Percentiles rank a stretch among this genome's conserved stretches.
These are phyloP conservation scores for Amphimallon solstitiale DNA, from an alignment of 2,888 invertebrate species.

Conservation along the genomic window DNA sequence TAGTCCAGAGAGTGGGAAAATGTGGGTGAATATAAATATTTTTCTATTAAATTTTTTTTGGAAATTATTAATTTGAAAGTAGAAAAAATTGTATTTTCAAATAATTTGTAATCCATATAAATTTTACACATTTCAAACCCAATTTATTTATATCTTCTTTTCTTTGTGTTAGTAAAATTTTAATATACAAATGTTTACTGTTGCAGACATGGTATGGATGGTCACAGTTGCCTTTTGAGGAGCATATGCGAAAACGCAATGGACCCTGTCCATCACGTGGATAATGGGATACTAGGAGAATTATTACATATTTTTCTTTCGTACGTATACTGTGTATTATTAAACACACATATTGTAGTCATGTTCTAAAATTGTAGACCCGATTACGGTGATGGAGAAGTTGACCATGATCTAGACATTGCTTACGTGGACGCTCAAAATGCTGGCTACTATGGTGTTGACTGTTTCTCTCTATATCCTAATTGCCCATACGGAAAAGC, in stretches of 20 bases:
- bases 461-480: conserved; percentile 71
- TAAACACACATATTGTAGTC: neutral
- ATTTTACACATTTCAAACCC: too few relatives aligned
- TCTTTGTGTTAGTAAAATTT: too few relatives aligned
- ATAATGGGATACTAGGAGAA: conserved; percentile 77
- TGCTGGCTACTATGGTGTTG: conserved; percentile 72
- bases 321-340: conserved; percentile 64
- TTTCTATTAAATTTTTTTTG: too few relatives aligned
- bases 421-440: conserved; percentile 71
- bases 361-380: conserved; percentile 64
- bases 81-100: too few relatives aligned
- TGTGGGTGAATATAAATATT: too few relatives aligned
- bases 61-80: too few relatives aligned
- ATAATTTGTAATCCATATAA: too few relatives aligned
- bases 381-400: conserved; percentile 65
- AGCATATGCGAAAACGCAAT: conserved; percentile 80
- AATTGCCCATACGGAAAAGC: conserved; percentile 71
- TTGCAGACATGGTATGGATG: conserved; percentile 73
- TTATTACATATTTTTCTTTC: conserved; percentile 79
- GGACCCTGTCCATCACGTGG: conserved; percentile 69
- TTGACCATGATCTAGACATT: conserved; percentile 64
- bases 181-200: too few relatives aligned
- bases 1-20: too few relatives aligned
- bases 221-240: conserved; percentile 75
- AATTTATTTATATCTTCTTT: too few relatives aligned